Conservation (phyloP, 2,113 vertebrate genomes). For the Apodemus speciosus region DNA sequence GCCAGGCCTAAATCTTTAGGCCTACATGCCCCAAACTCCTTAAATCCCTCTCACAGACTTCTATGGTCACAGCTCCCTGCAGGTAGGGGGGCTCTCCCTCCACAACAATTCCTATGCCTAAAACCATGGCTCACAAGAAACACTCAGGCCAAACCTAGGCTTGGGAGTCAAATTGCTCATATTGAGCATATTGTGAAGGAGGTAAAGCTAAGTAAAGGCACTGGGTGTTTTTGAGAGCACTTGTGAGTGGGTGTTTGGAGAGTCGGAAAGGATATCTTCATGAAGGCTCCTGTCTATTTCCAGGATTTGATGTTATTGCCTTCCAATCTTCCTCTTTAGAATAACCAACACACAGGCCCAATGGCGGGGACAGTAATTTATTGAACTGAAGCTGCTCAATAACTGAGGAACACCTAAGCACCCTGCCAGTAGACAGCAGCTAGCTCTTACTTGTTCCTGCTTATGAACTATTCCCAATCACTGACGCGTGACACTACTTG, state of each 20-base stretch:
- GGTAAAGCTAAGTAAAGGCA: constrained; percentile 80
- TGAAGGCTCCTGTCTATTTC: constrained; percentile 65
- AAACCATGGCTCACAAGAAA: constrained; percentile 67
- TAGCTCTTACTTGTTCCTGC: constrained; percentile 70
- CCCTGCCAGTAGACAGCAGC: constrained; percentile 50
- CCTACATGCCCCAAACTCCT: constrained; percentile 69
- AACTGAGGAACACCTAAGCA: constrained; percentile 55
- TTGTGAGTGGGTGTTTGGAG: constrained; percentile 77
- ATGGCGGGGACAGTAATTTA: constrained; percentile 36
- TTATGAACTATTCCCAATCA: constrained; percentile 63
- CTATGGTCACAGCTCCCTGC: constrained; percentile 70
- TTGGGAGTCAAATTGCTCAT: constrained; percentile 79
- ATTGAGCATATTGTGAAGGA: constrained; percentile 81
- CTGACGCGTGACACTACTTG: constrained; percentile 67
- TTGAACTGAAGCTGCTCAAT: constrained; percentile 60
- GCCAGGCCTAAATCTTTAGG: constrained; percentile 64
- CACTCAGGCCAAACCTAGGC: constrained; percentile 75
- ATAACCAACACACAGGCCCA: constrained; percentile 58
- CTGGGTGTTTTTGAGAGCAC: constrained; percentile 80
- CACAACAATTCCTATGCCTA: constrained; percentile 68
- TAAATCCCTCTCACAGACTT: constrained; percentile 69
- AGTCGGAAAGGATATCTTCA: constrained; percentile 55
- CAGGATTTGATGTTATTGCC: constrained; percentile 64
- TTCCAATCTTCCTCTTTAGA: constrained; percentile 62
- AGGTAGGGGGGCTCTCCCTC: constrained; percentile 69